Base-by-base conservation (phyloP, 2,797 vertebrate species). In the Micromesistius poutassou region DNA sequence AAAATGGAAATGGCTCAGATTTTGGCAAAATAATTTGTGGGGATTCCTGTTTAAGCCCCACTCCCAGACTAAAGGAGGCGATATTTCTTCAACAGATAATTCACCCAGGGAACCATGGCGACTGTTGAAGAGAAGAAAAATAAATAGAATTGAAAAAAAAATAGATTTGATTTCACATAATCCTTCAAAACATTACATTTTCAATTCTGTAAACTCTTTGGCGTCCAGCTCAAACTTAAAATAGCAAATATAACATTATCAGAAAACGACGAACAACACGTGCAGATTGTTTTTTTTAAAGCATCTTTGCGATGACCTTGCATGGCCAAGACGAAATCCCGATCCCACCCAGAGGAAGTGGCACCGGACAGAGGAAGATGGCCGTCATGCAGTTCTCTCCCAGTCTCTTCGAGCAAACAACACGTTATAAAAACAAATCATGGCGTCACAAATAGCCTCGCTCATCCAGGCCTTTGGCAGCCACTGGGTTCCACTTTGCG, bases 401-500 rank as follows among this genome's bases (percentile, higher is more conserved):
- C 55, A n/a, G 55, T 25, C 55, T 8, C 55, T 25, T 22, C 46
- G 19, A 55, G 46, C 16, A 22, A 55, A 55, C 46, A n/a, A 62
- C 71, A 36, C 35, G 36, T 14, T 30, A 30, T 74, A 88, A 90
- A 90, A 83, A 87, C 78, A 79, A 84, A 87, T 86, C 85, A 89
- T 86, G 87, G 78, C 80, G 71, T 95, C 90, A 95, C 91, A 95
- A 91, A 92, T 93, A 95, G 73, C 94, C 94, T 76, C 88, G 93
- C 77, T 94, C 93, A 84, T 95, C 94, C 85, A 95, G 89, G 83
- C 94, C 93, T 90, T 94, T 95, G 83, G 93, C 87, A 86, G 92
- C 89, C 80, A 95, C 94, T 81, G 91, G 93, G 88, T 95, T 94
- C 94, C 94, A 95, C 92, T 94, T 95, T 86, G 93, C 94, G 75